Evolutionary conservation across 2,113 vertebrate species (phyloP), one percentile per base, ranked within the genome.

Genomic region (Pycnonotus jocosus): DNA sequence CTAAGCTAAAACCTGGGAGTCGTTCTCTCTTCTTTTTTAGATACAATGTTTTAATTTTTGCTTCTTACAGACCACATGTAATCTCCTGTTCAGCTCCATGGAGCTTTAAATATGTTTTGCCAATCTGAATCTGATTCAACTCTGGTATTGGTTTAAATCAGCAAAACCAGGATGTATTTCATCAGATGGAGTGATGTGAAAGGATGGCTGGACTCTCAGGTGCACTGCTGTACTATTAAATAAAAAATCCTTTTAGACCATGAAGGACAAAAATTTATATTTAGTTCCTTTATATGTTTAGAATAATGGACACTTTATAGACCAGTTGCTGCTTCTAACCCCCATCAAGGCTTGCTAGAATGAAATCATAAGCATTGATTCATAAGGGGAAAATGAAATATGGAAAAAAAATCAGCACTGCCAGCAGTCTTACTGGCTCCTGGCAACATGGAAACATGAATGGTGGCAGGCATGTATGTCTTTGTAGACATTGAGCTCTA

Each of bases 11-110:
- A 19, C 4, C 19, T 40, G 15, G 6, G 11, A 84, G 12, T 53
- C 0, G 0, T 68, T 78, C 17, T 16, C 1, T 37, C 6, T 47
- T 45, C 47, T 44, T 72, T 47, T 64, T 70, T 7, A 19, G 28
- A 42, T 2, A 3, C 13, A 4, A 28, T 72, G 5, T 54, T 21
- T 31, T 61, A 25, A 45, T 61, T 90, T 79, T 50, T 79, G 6
- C 22, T 45, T 40, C 9, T 81, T 88, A 54, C 20, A 21, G 33
- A 68, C 25, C 4, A 5, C 24, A 16, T 12, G 8, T 16, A 28
- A 17, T 15, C 28, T 76, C 24, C 1, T 12, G 9, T 73, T 72
- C 24, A 68, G 37, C n/a, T 83, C 10, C 8, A 21, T 9, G 64
- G 42, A 47, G 6, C 6, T 72, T 64, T 50, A n/a, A n/a, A 5